These are phyloP conservation scores for Colaptes auratus DNA, from an alignment of 2,113 vertebrate species.

Conservation along the genomic window DNA sequence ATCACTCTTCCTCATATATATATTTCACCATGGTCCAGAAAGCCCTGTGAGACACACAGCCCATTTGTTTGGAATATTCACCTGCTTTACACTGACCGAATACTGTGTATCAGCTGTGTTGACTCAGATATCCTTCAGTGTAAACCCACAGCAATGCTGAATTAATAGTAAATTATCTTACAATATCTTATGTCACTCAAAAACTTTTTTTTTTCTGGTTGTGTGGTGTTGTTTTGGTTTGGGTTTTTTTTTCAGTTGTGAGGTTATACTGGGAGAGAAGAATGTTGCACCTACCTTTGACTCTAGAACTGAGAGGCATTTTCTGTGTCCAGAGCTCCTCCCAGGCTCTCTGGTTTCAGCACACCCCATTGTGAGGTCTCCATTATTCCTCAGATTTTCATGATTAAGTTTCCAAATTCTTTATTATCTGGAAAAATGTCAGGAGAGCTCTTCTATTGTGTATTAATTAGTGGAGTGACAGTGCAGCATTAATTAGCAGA, in stretches of 20 bases:
- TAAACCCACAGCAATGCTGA: background rate
- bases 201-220: background rate
- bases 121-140: background rate
- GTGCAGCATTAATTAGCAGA: constrained; percentile 25
- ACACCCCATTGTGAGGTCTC: background rate
- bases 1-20: background rate
- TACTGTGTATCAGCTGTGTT: background rate
- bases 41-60: background rate
- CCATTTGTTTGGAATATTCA: background rate
- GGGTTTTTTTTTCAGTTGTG: background rate
- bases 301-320: background rate
- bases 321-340: background rate
- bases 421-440: background rate
- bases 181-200: background rate
- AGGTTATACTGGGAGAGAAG: background rate
- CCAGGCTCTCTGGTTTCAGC: background rate
- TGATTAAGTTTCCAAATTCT: background rate
- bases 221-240: too few relatives aligned
- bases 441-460: background rate
- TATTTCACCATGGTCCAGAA: background rate
- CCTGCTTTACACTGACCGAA: background rate
- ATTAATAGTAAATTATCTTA: background rate
- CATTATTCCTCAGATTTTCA: background rate
- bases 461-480: background rate
- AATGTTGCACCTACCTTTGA: background rate